These are phyloP conservation scores for Cheilosia vulpina DNA, from an alignment of 2,888 invertebrate genomes.

Conservation along the genomic window DNA sequence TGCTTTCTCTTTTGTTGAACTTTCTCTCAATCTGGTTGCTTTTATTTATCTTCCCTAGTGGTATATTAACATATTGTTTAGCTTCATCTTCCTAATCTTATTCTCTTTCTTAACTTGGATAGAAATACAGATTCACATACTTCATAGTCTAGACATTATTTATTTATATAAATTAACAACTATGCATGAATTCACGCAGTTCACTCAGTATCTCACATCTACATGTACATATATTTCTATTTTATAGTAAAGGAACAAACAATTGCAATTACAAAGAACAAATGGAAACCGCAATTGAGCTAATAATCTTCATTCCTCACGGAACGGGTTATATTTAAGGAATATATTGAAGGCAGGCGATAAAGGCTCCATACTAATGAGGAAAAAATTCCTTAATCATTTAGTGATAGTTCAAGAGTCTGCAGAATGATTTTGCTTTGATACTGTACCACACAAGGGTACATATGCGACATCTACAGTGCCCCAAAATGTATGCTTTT, in stretches of 20 bases:
- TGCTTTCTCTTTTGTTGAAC: neutral
- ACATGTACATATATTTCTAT: slow-evolving; percentile 1
- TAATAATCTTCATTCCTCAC: neutral
- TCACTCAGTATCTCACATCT: neutral
- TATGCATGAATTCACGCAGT: slow-evolving; percentile 28
- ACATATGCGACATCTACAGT: neutral
- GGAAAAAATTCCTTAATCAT: neutral
- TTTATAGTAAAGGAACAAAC: slow-evolving; percentile 14
- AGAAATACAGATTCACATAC: neutral
- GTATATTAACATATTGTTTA: neutral
- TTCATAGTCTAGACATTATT: neutral
- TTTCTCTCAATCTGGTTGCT: neutral
- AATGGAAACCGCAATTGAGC: slow-evolving; percentile 2
- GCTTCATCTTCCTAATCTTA: neutral
- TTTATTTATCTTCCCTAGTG: neutral
- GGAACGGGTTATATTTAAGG: slow-evolving; percentile 46
- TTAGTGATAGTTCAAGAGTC: neutral
- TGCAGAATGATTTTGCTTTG: neutral
- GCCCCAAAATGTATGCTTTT: slow-evolving; percentile 6
- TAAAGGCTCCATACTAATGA: neutral
- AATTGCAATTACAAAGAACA: neutral
- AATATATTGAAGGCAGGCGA: slow-evolving; percentile 76
- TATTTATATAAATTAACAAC: neutral
- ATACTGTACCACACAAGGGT: neutral
- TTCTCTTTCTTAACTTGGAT: neutral